A percentile compares a stretch with the other conserved stretches of the same genome.
Conservation (phyloP, 2,888 invertebrate genomes). For the Drosophila prostipennis region DNA sequence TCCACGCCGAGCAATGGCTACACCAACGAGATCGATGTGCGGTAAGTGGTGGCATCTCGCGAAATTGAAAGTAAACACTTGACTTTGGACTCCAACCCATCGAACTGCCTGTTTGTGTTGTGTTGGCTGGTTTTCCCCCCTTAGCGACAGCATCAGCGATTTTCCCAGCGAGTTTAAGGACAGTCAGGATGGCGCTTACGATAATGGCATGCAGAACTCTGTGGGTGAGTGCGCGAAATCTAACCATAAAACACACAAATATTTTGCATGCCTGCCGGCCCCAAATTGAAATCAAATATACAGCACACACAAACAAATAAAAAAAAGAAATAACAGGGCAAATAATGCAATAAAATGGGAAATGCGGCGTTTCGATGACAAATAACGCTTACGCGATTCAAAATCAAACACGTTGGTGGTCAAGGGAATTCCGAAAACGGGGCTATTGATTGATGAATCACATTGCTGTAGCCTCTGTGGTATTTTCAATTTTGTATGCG, state of each 20-base stretch:
- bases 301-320: constrained; percentile 2
- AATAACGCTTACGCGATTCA: constrained; percentile 44
- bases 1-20: constrained; percentile 91
- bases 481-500: constrained; percentile 9
- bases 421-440: constrained; percentile 3
- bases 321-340: constrained; percentile 27
- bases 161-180: constrained; percentile 88
- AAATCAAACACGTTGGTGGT: constrained; percentile 13
- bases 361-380: constrained; percentile 56
- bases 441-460: background rate
- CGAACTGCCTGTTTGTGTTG: background rate
- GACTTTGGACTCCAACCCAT: constrained; percentile 1
- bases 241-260: constrained; percentile 51
- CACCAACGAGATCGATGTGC: constrained; percentile 92
- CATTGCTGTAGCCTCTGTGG: background rate
- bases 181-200: constrained; percentile 86
- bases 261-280: constrained; percentile 51
- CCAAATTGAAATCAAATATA: constrained; percentile 65
- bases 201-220: constrained; percentile 87
- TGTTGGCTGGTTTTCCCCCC: background rate
- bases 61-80: constrained; percentile 29
- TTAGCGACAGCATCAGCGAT: constrained; percentile 89
- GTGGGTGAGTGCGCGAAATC: constrained; percentile 85
- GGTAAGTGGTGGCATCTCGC: constrained; percentile 85
- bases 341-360: constrained; percentile 70